Base-by-base conservation (phyloP, 2,113 vertebrate genomes). In the Actenoides hombroni region DNA sequence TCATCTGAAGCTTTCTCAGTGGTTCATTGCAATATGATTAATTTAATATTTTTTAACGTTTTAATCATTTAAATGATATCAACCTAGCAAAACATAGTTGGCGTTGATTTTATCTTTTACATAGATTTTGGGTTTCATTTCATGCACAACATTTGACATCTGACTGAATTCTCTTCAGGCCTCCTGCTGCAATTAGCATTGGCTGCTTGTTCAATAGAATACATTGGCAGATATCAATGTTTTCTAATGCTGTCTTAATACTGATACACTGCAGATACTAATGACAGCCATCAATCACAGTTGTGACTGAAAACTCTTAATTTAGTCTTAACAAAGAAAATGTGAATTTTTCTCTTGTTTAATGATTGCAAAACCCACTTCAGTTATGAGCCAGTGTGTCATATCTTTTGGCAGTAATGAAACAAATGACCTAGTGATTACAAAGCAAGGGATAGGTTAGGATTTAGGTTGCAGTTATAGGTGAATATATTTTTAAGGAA, bases 101-200 rank as follows among this genome's bases (percentile, higher is more conserved):
- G 3, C 53, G 23, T 10, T 37, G 37, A 81, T 53, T 91, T 86
- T 63, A 19, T 53, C 3, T 79, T 63, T 84, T 56, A 33, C 4
- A 10, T 9, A 40, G 5, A 8, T 35, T 19, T 51, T 48, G 51
- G 26, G 25, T 53, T 53, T 26, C 51, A 53, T 73, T 74, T 76
- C 5, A 16, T 33, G 6, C 23, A 42, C 14, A 81, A 8, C 10
- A 46, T 56, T 70, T 90, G 73, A 54, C 31, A 86, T 67, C 23
- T 61, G 46, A 65, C 7, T 64, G 33, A 84, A 86, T 37, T 88
- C 5, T 92, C 20, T 86, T 83, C 76, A 76, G 13, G 6, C 74
- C 86, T 81, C 39, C 17, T 94, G 46, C 56, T 81, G 64, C 65
- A 83, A 81, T 92, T 92, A 85, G 9, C 84, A 87, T 90, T 89